These are phyloP conservation scores for Orchesella flavescens DNA, from an alignment of 2,888 invertebrate genomes.

Conservation along the genomic window DNA sequence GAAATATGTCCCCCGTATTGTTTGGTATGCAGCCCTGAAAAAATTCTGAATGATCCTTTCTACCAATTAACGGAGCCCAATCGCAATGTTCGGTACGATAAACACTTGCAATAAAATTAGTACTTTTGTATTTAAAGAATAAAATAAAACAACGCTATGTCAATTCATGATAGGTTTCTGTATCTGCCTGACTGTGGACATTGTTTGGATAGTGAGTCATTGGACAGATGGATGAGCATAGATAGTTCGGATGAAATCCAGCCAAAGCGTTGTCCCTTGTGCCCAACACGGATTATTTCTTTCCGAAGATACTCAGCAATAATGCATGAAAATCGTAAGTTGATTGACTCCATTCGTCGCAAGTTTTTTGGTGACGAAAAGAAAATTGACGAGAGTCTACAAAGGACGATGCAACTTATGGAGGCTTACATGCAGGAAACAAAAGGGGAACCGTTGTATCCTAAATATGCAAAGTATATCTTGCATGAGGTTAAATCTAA, in stretches of 20 bases:
- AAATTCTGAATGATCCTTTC: slow-evolving; percentile 68
- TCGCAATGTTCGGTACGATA: too few species aligned
- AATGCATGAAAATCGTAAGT: slow-evolving; percentile 61
- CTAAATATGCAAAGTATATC: neutral
- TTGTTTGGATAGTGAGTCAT: slow-evolving; percentile 73
- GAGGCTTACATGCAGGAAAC: neutral
- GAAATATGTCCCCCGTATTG: slow-evolving; percentile 81
- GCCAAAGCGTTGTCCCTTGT: slow-evolving; percentile 73
- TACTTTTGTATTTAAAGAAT: too few species aligned
- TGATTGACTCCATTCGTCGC: slow-evolving; percentile 33
- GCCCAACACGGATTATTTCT: slow-evolving; percentile 72
- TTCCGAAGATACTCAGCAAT: slow-evolving; percentile 73
- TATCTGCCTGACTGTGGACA: slow-evolving; percentile 73
- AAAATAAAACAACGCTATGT: too few species aligned
- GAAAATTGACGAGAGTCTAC: neutral
- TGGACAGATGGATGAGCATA: slow-evolving; percentile 25
- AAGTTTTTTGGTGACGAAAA: slow-evolving; percentile 39
- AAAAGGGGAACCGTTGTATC: neutral
- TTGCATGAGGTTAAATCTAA: too few species aligned
- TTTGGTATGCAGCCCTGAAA: slow-evolving; percentile 76
- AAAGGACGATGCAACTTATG: neutral
- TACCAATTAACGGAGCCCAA: slow-evolving; percentile 16
- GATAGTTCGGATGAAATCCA: slow-evolving; percentile 45
- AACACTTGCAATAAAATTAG: too few species aligned
- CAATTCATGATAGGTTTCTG: too few species aligned